Conservation (phyloP, 1,140 invertebrate genomes). For the Drosophila arizonae region DNA sequence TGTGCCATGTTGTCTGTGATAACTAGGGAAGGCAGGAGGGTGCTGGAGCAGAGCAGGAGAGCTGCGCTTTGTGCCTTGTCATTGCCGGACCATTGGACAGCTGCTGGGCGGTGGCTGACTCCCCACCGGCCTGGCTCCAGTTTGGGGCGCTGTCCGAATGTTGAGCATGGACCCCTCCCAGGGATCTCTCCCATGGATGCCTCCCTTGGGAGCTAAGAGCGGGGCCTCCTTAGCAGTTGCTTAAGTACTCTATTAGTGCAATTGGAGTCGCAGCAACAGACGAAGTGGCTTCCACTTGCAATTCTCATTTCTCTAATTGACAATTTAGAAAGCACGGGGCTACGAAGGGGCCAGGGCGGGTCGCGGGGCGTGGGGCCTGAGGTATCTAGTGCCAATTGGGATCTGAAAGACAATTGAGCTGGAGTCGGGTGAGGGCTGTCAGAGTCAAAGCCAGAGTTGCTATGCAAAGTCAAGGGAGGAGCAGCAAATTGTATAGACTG, state of each 20-base stretch:
- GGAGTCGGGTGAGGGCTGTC: background rate
- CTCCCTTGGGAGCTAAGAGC: background rate
- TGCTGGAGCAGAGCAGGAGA: background rate
- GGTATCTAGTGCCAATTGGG: slow-evolving; percentile 12
- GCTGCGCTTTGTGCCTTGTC: slow-evolving; percentile 27
- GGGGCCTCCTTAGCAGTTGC: slow-evolving; percentile 10
- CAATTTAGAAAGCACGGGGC: slow-evolving; percentile 13
- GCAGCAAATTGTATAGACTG: background rate
- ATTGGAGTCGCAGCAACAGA: slow-evolving; percentile 25
- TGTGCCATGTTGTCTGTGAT: slow-evolving; percentile 35
- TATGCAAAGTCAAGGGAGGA: background rate
- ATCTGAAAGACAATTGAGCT: background rate
- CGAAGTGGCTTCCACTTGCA: slow-evolving; percentile 13
- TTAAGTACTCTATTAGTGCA: slow-evolving; percentile 60
- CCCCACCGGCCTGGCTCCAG: slow-evolving; percentile 1
- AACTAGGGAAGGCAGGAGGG: background rate
- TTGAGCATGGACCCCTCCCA: background rate
- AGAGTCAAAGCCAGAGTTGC: background rate
- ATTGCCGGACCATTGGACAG: slow-evolving; percentile 15
- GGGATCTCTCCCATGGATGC: background rate
- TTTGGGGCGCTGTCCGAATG: slow-evolving; percentile 29
- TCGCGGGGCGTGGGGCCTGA: background rate
- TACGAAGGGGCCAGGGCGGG: background rate
- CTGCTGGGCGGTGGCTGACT: slow-evolving; percentile 13
- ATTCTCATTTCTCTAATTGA: slow-evolving; percentile 13